Base-by-base conservation (phyloP, 2,113 vertebrate species). In the Rhynchopsitta pachyrhyncha region DNA sequence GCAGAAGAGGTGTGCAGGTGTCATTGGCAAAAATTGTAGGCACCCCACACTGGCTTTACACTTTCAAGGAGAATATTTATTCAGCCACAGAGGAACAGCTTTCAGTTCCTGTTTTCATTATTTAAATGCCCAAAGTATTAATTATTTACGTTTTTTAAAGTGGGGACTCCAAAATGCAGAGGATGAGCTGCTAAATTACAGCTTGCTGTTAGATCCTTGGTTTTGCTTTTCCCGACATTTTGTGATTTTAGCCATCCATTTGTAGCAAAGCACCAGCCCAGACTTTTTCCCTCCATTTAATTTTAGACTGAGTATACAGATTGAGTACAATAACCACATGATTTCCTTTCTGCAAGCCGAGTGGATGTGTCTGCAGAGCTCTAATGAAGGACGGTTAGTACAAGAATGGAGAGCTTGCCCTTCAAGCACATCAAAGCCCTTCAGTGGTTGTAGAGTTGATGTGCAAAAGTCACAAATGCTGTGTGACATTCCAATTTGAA, bases 311-410 rank as follows among this genome's bases (percentile, higher is more conserved):
- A 78, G 39, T 69, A 93, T 69, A 91, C 8, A 29, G 35, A 78
- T 27, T 64, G 76, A 86, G 35, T 87, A 94, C 90, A 96, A 96
- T 82, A 96, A 96, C 69, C 81, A 82, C 67, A 42, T 87, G 77
- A 53, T 92, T 92, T 96, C 94, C 96, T 91, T 62, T 94, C 88
- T 15, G 11, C 2, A 11, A 92, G 86, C 59, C 0, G 0, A 87
- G 71, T 7, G 24, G 91, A 91, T 95, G 66, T 86, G 85, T 94
- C 88, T 96, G 88, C 82, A 89, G 81, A 76, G 62, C 77, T 86
- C 52, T 89, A 91, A 87, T 39, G 88, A 92, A 96, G 81, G 62
- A 89, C 62, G 6, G 47, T 62, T 33, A 91, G 69, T 50, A 50
- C 44, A 53, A 79, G 67, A 85, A 82, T 5, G 17, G 83, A 84